phyloP scores from a whole-genome alignment of 92 coral and sea anemone genomes.

The Porites rus region DNA sequence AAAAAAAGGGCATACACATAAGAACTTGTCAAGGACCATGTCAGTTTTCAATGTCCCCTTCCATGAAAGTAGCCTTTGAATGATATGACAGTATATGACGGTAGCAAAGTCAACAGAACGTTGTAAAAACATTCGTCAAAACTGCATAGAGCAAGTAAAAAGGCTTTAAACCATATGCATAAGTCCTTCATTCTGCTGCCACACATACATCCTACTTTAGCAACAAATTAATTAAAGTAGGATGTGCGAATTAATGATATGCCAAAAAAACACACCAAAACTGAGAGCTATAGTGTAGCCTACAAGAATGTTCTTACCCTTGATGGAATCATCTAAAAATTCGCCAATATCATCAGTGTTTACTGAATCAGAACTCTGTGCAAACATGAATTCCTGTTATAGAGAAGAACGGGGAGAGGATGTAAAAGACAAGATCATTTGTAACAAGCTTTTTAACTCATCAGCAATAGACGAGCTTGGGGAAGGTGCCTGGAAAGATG shows the following conservation, averaged over 20 bases:
- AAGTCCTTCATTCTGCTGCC: no score
- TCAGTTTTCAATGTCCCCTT: no score
- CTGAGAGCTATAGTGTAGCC: not conserved
- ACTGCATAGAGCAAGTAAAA: no score
- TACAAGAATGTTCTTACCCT: slow-evolving; percentile 60
- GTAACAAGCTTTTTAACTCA: not conserved
- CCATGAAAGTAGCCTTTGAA: no score
- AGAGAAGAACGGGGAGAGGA: not conserved
- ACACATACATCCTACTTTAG: no score
- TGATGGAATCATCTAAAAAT: slow-evolving; percentile 96
- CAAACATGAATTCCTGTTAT: slow-evolving; percentile 92
- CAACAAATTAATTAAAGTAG: no score
- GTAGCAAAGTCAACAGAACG: no score
- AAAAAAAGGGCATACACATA: not conserved
- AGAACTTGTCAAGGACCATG: not conserved
- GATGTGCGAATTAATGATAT: no score
- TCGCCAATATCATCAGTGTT: slow-evolving; percentile 98
- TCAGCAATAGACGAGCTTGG: not conserved
- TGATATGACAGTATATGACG: no score
- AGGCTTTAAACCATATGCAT: no score
- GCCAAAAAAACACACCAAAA: not conserved
- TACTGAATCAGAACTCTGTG: slow-evolving; percentile 89
- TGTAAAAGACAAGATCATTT: not conserved
- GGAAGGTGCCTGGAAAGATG: no score
- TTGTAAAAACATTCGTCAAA: no score